Evolutionary conservation across 1,140 invertebrate genomes (phyloP), one percentile per base, ranked within the genome.

Genomic region (Ladona fulva): DNA sequence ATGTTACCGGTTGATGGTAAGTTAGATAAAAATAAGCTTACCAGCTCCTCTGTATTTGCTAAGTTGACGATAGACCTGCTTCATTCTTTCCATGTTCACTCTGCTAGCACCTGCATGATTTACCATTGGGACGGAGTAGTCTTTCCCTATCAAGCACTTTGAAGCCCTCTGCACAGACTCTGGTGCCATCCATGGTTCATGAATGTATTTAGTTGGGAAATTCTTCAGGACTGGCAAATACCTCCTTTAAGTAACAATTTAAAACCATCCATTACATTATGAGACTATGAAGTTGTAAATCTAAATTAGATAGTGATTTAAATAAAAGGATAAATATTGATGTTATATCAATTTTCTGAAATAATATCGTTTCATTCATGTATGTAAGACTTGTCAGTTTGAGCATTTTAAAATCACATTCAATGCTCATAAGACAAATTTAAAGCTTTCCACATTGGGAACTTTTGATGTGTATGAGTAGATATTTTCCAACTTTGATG

Each of bases 161-260:
- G 93, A 91, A n/a, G 91, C 87, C 81, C 88, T 85, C 83, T 97
- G 95, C 8, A 95, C 89, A 74, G 86, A 86, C 74, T 92, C 88
- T 0, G 95, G 94, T 0, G 94, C 94, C 80, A 89, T 90, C 95
- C 95, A 97, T 0, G 95, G 95, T 82, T 96, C 94, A 83, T 96
- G 94, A 79, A 96, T 95, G 83, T 94, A 96, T 80, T 91, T 89
- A 6, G 91, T 90, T 0, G 94, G 95, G 84, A 94, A 94, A 80
- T 93, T 92, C 83, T 94, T 94, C 78, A 96, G 84, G 1, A 90
- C 89, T 10, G 94, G 94, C 76, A 96, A 85, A 84, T 95, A 96
- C 81, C 90, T 91, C 81, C 94, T 95, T 82, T 24, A 83, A 85
- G 80, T 74, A 80, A 37, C 29, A 37, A 37, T n/a, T n/a, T n/a